Evolutionary conservation across 1,140 invertebrate species (phyloP).

Genomic region (Acromyrmex heyeri): DNA sequence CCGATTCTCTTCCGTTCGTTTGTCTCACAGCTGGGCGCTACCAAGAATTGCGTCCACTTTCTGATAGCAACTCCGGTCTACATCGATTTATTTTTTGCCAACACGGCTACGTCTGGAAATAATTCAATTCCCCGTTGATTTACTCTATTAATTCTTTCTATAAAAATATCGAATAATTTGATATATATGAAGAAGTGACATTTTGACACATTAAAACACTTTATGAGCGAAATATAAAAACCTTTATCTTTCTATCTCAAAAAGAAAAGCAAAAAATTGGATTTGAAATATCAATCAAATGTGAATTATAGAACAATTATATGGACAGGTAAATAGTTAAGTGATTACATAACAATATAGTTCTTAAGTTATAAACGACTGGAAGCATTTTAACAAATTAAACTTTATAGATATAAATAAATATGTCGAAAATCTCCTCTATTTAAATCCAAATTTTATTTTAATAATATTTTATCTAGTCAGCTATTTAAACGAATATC

Average conservation of each 20-base stretch:
- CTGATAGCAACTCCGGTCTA: conserved; percentile 23
- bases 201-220: neutral
- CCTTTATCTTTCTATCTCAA: neutral
- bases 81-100: conserved; percentile 43
- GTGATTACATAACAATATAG: neutral
- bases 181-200: neutral
- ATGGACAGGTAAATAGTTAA: neutral
- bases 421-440: neutral
- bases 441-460: neutral
- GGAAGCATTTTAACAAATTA: neutral
- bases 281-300: neutral
- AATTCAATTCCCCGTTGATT: neutral
- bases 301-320: neutral
- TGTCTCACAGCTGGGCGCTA: conserved; percentile 59
- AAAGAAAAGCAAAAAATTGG: neutral
- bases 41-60: conserved; percentile 48
- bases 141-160: neutral
- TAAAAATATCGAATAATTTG: conserved; percentile 4
- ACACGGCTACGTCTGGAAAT: neutral
- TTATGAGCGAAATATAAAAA: neutral
- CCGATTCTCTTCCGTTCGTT: conserved; percentile 47
- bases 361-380: neutral
- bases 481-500: neutral
- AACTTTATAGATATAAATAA: neutral
- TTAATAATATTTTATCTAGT: neutral